Conservation (phyloP, 2,888 invertebrate species). For the Tethea ocularis region DNA sequence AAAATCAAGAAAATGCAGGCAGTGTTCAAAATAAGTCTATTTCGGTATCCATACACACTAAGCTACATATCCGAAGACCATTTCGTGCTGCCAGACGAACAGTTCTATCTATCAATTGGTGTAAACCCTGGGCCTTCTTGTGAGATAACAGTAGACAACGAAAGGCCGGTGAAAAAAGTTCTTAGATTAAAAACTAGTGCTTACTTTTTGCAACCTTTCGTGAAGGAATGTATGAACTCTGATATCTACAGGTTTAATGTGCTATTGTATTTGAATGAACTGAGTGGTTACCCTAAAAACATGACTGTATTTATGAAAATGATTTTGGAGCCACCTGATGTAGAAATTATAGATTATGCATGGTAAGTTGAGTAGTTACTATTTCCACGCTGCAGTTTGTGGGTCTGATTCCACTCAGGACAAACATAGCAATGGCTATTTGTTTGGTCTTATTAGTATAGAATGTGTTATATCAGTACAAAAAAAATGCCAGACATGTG, state of each 20-base stretch:
- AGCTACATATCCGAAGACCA: constrained; percentile 59
- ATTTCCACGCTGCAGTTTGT: too few relatives aligned
- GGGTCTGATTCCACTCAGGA: not conserved
- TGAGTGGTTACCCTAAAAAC: constrained; percentile 46
- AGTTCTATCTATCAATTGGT: constrained; percentile 55
- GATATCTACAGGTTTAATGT: constrained; percentile 61
- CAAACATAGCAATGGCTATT: not conserved
- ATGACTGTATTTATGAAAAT: constrained; percentile 67
- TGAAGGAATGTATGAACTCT: constrained; percentile 63
- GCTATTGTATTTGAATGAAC: constrained; percentile 49
- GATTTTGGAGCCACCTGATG: constrained; percentile 81
- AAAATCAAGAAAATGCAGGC: constrained; percentile 59
- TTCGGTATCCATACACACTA: constrained; percentile 56
- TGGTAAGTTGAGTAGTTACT: constrained; percentile 79
- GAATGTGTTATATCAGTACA: too few relatives aligned
- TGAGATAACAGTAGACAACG: constrained; percentile 37
- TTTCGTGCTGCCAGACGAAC: constrained; percentile 50
- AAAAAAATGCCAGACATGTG: too few relatives aligned
- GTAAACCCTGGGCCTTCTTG: constrained; percentile 48
- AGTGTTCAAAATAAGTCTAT: constrained; percentile 59
- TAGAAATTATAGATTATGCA: constrained; percentile 87
- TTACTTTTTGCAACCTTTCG: constrained; percentile 64
- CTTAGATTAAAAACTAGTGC: constrained; percentile 53
- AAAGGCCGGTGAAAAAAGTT: constrained; percentile 28
- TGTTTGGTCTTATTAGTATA: too few relatives aligned